Percentiles rank a stretch among this genome's conserved stretches.
Conservation (phyloP, 2,888 invertebrate genomes). For the Dasysyrphus tricinctus region DNA sequence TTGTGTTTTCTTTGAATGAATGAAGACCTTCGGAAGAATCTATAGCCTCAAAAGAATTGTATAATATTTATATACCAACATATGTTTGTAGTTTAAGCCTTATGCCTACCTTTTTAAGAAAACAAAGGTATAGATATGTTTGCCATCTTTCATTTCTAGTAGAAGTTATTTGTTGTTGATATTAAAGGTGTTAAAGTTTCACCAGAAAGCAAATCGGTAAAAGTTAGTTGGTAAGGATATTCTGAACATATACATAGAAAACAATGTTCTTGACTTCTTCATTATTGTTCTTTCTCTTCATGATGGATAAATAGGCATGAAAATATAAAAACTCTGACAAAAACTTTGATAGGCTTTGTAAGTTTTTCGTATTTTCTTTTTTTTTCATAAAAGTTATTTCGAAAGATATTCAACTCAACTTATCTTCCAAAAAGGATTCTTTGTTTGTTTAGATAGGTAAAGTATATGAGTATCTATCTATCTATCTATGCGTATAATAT, state of each 20-base stretch:
- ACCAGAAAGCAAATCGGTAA: conserved; percentile 43
- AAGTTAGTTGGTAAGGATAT: conserved; percentile 3
- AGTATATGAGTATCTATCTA: background rate
- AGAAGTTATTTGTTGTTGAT: conserved; percentile 65
- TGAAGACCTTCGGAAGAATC: conserved; percentile 49
- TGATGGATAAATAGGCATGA: conserved; percentile 2
- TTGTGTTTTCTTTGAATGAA: conserved; percentile 28
- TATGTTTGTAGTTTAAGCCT: background rate
- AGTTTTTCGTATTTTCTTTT: background rate
- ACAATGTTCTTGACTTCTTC: conserved; percentile 1
- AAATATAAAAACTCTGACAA: background rate
- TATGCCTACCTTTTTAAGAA: conserved; percentile 8
- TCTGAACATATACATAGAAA: background rate
- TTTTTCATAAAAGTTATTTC: background rate
- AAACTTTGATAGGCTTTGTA: conserved; percentile 34
- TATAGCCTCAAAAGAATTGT: conserved; percentile 34
- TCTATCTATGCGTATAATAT: background rate
- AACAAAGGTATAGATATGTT: background rate
- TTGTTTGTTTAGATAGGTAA: background rate
- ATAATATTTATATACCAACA: background rate
- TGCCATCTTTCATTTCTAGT: conserved; percentile 38
- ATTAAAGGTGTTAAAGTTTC: conserved; percentile 62
- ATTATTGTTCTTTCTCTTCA: background rate
- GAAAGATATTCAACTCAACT: conserved; percentile 6
- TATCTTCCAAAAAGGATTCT: conserved; percentile 2